phyloP scores from a whole-genome alignment of 2,888 invertebrate genomes.

The Seladonia tumulorum region DNA sequence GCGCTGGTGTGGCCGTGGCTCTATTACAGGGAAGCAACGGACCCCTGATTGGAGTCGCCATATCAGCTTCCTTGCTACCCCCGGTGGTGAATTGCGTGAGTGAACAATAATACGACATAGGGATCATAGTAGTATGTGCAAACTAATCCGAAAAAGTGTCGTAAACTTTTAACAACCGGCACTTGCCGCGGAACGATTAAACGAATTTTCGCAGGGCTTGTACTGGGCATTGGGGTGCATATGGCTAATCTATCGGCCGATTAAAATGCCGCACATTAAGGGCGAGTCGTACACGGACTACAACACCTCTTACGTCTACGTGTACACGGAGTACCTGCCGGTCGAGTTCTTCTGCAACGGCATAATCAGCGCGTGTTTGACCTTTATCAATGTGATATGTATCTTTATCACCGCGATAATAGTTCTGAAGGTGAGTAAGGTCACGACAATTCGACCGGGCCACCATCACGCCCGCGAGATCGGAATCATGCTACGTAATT shows the following conservation, averaged over 20 bases:
- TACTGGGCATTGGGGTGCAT: conserved; percentile 91
- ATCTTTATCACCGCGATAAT: conserved; percentile 93
- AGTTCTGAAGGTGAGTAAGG: conserved; percentile 87
- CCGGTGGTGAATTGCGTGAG: conserved; percentile 94
- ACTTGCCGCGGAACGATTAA: not conserved
- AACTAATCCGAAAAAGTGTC: not conserved
- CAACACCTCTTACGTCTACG: conserved; percentile 88
- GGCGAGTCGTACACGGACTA: conserved; percentile 87
- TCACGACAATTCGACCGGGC: conserved; percentile 1
- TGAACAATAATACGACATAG: conserved; percentile 60
- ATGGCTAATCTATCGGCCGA: conserved; percentile 89
- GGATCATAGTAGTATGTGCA: not conserved
- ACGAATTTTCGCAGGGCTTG: conserved; percentile 86
- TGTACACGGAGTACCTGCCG: conserved; percentile 91
- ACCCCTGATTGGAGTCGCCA: conserved; percentile 95
- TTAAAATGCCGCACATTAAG: conserved; percentile 89
- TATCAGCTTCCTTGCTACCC: conserved; percentile 93
- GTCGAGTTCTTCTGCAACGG: conserved; percentile 92
- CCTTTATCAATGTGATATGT: conserved; percentile 92
- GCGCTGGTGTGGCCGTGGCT: conserved; percentile 93
- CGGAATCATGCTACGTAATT: not conserved
- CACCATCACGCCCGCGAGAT: not conserved
- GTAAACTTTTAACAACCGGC: not conserved
- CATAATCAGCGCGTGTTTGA: conserved; percentile 91
- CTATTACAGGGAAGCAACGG: conserved; percentile 93